Conservation (phyloP, 1,140 invertebrate genomes). For the Habropoda laboriosa region DNA sequence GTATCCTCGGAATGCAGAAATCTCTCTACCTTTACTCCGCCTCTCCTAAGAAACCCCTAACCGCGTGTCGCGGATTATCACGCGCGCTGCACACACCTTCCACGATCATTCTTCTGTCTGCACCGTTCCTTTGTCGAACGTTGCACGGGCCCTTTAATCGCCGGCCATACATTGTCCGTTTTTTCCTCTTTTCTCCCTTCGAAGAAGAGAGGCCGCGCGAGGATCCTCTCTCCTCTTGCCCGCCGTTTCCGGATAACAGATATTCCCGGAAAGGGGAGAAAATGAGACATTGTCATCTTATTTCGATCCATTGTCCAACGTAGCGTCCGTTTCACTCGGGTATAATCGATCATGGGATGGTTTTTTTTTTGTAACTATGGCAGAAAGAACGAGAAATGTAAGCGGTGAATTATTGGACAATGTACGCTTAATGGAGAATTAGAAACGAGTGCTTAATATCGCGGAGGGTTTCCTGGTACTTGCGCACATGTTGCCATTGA, state of each 20-base stretch:
- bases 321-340: background rate
- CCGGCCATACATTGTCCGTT: constrained; percentile 4
- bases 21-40: constrained; percentile 5
- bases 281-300: background rate
- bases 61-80: constrained; percentile 26
- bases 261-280: background rate
- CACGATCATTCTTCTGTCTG: constrained; percentile 18
- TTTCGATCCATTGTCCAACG: background rate
- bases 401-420: too few relatives aligned
- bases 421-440: too few relatives aligned
- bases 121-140: background rate
- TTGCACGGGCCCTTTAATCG: constrained; percentile 40
- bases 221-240: constrained; percentile 13
- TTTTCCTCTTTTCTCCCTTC: background rate
- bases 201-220: background rate
- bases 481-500: too few relatives aligned
- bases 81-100: constrained; percentile 2
- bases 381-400: background rate
- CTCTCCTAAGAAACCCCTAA: constrained; percentile 16
- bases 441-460: too few relatives aligned
- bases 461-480: too few relatives aligned
- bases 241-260: background rate
- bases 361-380: too few relatives aligned
- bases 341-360: background rate
- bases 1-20: constrained; percentile 39